A percentile compares a stretch with the other conserved stretches of the same genome.
Conservation (phyloP, 2,113 vertebrate genomes). For the Thalassoma bifasciatum region DNA sequence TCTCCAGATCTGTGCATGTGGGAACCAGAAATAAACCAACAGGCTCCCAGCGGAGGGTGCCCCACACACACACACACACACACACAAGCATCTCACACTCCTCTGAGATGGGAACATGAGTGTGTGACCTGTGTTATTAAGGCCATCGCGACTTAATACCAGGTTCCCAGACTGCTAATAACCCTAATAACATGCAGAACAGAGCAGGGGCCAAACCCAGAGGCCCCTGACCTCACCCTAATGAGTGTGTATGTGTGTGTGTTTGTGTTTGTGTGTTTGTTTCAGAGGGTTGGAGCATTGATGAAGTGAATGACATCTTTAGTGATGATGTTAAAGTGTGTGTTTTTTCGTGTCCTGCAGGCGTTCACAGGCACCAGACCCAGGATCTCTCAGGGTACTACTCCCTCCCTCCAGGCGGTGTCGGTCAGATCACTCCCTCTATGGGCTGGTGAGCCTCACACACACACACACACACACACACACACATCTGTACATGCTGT, state of each 20-base stretch:
- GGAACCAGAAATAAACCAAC: slow-evolving; percentile 42
- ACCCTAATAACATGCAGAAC: slow-evolving; percentile 46
- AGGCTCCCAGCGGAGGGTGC: slow-evolving; percentile 30
- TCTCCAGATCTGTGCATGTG: slow-evolving; percentile 31
- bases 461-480: slow-evolving; percentile 24
- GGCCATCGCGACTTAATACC: slow-evolving; percentile 51
- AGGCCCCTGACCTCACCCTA: slow-evolving; percentile 28
- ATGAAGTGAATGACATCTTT: neutral
- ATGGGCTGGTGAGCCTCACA: slow-evolving; percentile 94
- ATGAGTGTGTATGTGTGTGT: slow-evolving; percentile 4
- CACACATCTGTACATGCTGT: slow-evolving; percentile 20
- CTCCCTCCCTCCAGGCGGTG: slow-evolving; percentile 90
- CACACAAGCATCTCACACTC: neutral
- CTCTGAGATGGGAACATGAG: slow-evolving; percentile 30
- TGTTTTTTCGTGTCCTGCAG: slow-evolving; percentile 76
- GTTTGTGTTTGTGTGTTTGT: slow-evolving; percentile 11
- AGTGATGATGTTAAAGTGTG: neutral
- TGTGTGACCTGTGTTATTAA: slow-evolving; percentile 38
- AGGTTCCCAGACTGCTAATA: slow-evolving; percentile 77
- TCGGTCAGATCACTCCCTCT: slow-evolving; percentile 94
- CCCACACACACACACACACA: slow-evolving; percentile 22
- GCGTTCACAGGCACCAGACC: slow-evolving; percentile 93
- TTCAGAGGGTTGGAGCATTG: neutral
- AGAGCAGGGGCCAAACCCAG: neutral
- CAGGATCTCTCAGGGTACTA: slow-evolving; percentile 96